Conservation (phyloP, 2,888 invertebrate genomes). For the Nephrotoma appendiculata region DNA sequence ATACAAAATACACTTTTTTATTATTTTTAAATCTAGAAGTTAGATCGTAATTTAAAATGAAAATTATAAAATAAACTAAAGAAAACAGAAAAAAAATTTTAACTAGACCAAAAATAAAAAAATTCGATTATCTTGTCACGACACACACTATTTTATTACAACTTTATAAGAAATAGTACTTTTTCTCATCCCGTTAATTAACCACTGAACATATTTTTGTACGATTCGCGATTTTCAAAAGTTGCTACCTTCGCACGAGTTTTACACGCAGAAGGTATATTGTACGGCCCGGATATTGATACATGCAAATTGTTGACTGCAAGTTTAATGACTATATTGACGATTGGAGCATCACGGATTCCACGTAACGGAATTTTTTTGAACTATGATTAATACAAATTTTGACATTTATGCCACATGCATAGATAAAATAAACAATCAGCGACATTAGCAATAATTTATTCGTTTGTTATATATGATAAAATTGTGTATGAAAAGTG, state of each 20-base stretch:
- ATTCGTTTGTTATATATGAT: no score
- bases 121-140: conserved; percentile 1
- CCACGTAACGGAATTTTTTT: no score
- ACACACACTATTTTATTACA: conserved; percentile 1
- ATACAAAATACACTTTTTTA: neutral
- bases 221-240: neutral
- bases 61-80: neutral
- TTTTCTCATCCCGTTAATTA: neutral
- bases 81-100: neutral
- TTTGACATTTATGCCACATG: no score
- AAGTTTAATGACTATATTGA: no score
- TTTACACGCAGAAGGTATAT: no score
- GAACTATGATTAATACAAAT: no score
- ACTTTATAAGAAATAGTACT: neutral
- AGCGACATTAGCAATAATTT: no score
- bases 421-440: no score
- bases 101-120: neutral
- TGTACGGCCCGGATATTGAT: no score
- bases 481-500: no score
- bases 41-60: conserved; percentile 1
- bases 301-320: no score
- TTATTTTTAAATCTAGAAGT: neutral
- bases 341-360: no score
- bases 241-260: neutral
- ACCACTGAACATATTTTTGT: neutral